Conservation (phyloP, 2,888 invertebrate species). For the Parnassius smintheus region DNA sequence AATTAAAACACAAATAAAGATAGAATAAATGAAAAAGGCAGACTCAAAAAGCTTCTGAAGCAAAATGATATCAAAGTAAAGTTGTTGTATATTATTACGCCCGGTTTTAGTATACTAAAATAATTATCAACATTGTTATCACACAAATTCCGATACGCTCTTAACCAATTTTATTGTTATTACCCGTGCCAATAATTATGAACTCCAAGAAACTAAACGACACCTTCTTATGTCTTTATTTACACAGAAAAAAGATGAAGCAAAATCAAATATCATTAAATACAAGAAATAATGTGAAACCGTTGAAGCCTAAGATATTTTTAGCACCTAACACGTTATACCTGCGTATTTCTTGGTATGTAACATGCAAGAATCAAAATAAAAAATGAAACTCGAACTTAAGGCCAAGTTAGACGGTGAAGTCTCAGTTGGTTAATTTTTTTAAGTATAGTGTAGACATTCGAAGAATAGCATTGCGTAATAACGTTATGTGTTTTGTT, state of each 20-base stretch:
- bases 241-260: constrained; percentile 27
- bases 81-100: no score
- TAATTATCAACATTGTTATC: constrained; percentile 21
- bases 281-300: constrained; percentile 38
- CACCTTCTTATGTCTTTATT: constrained; percentile 31
- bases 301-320: constrained; percentile 32
- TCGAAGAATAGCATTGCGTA: no score
- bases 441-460: no score
- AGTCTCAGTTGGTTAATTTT: neutral
- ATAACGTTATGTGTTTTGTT: no score
- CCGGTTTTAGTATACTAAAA: neutral
- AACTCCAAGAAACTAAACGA: constrained; percentile 23
- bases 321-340: constrained; percentile 35
- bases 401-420: constrained; percentile 12
- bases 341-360: constrained; percentile 32
- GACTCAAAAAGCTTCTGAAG: no score
- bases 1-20: neutral
- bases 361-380: constrained; percentile 36
- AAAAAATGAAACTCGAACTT: constrained; percentile 29
- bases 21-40: neutral
- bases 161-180: constrained; percentile 26
- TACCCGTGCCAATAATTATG: constrained; percentile 21
- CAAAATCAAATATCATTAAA: constrained; percentile 36
- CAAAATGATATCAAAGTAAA: no score
- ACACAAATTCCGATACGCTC: constrained; percentile 19